Conservation (phyloP, 2,113 vertebrate genomes). For the Prionailurus bengalensis region DNA sequence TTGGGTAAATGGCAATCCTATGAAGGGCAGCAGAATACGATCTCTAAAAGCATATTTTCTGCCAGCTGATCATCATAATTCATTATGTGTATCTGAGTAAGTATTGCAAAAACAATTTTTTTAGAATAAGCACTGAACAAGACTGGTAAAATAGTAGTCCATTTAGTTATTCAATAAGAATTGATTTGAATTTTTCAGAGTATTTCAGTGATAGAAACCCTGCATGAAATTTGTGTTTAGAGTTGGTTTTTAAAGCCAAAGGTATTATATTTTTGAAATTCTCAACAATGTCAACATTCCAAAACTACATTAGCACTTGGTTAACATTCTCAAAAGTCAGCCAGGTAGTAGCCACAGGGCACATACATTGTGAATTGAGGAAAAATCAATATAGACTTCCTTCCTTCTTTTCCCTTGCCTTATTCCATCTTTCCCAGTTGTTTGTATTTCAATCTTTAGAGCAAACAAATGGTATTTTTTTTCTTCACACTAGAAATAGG, state of each 20-base stretch:
- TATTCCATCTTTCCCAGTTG: neutral
- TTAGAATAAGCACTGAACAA: slow-evolving; percentile 13
- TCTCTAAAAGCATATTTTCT: neutral
- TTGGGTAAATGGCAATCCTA: neutral
- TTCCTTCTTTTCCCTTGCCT: neutral
- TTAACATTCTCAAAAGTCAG: neutral
- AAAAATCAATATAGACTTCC: neutral
- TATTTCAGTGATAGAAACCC: slow-evolving; percentile 36
- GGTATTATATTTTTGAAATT: slow-evolving; percentile 13
- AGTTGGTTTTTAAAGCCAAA: neutral
- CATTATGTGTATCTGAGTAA: neutral
- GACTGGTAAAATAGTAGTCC: neutral
- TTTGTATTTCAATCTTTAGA: slow-evolving; percentile 2
- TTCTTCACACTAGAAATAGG: neutral
- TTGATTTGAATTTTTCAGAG: neutral
- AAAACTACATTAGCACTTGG: neutral
- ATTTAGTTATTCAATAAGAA: slow-evolving; percentile 48
- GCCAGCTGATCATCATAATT: neutral
- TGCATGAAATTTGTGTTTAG: neutral
- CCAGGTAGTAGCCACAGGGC: neutral
- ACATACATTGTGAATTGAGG: too few relatives aligned
- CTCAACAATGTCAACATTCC: neutral
- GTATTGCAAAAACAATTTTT: neutral
- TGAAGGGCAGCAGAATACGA: neutral
- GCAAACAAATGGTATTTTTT: neutral